Evolutionary conservation across 2,797 vertebrate species (phyloP).

Genomic region (Sebastes steindachneri): DNA sequence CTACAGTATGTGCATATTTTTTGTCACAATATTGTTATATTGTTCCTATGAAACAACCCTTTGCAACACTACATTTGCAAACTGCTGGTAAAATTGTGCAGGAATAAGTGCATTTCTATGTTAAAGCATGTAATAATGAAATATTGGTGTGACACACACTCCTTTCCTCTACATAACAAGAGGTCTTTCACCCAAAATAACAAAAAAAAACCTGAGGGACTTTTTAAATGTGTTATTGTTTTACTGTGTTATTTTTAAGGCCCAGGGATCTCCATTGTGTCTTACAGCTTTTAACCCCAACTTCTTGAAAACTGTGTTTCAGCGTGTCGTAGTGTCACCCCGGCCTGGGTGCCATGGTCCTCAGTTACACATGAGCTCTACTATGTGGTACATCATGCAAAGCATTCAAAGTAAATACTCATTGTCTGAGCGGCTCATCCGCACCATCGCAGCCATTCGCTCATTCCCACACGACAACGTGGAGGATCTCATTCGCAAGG

Average conservation of each 20-base stretch:
- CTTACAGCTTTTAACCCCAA: slow-evolving; percentile 13
- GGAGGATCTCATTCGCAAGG: slow-evolving; percentile 95
- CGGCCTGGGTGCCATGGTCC: slow-evolving; percentile 83
- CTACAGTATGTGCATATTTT: neutral
- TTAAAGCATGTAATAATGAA: neutral
- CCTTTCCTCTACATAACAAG: neutral
- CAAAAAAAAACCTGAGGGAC: neutral
- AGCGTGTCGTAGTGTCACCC: slow-evolving; percentile 69
- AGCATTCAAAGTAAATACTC: slow-evolving; percentile 98
- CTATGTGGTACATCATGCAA: slow-evolving; percentile 99
- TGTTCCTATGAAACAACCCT: neutral
- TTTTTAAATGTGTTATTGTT: neutral
- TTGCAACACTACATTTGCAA: neutral
- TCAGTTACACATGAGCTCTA: slow-evolving; percentile 89
- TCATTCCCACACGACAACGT: slow-evolving; percentile 97
- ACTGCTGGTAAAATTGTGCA: neutral
- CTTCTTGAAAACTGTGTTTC: slow-evolving; percentile 42
- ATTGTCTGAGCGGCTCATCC: slow-evolving; percentile 94
- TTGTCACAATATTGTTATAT: neutral
- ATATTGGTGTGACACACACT: neutral
- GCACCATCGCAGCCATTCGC: slow-evolving; percentile 95
- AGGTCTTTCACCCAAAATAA: neutral
- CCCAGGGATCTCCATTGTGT: neutral
- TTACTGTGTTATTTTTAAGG: neutral
- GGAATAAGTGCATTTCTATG: neutral